Percentiles rank a stretch among this genome's conserved stretches.
These are phyloP conservation scores for Dorcus parallelipipedus DNA, from an alignment of 2,888 invertebrate species.

Conservation along the genomic window DNA sequence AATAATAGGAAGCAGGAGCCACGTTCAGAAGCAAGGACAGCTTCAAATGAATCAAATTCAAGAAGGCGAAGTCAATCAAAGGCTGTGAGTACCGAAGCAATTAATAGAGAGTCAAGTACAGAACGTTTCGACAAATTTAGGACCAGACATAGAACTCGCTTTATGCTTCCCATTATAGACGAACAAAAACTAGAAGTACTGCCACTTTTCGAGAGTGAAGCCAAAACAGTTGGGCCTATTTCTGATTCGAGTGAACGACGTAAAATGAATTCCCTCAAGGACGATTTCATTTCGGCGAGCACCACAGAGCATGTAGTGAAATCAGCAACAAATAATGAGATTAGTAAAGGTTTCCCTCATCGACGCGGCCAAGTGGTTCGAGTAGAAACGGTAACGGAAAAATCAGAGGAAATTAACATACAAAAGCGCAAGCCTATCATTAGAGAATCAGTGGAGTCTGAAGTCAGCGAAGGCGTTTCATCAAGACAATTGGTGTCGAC, in stretches of 20 bases:
- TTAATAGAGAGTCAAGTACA: not conserved
- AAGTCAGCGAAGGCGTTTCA: conserved; percentile 42
- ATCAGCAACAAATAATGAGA: conserved; percentile 25
- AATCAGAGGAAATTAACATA: conserved; percentile 5
- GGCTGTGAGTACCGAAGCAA: not conserved
- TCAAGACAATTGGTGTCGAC: conserved; percentile 34
- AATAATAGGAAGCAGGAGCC: no score
- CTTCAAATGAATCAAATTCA: not conserved
- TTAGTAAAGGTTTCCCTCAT: conserved; percentile 8
- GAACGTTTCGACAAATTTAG: conserved; percentile 1
- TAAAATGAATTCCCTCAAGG: conserved; percentile 6
- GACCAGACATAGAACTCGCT: conserved; percentile 27
- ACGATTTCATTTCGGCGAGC: conserved; percentile 30
- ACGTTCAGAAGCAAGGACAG: not conserved
- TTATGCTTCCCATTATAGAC: conserved; percentile 35
- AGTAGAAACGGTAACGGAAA: conserved; percentile 32
- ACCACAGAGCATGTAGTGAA: conserved; percentile 35
- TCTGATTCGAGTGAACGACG: not conserved
- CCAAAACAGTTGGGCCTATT: conserved; percentile 34
- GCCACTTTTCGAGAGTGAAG: conserved; percentile 44
- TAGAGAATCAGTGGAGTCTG: conserved; percentile 41
- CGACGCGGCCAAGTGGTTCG: conserved; percentile 10
- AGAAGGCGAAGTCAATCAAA: not conserved
- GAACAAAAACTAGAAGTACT: conserved; percentile 44
- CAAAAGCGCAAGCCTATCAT: conserved; percentile 19